A percentile compares a stretch with the other conserved stretches of the same genome.
phyloP scores from a whole-genome alignment of 2,797 vertebrate genomes.

The Chelonia mydas region DNA sequence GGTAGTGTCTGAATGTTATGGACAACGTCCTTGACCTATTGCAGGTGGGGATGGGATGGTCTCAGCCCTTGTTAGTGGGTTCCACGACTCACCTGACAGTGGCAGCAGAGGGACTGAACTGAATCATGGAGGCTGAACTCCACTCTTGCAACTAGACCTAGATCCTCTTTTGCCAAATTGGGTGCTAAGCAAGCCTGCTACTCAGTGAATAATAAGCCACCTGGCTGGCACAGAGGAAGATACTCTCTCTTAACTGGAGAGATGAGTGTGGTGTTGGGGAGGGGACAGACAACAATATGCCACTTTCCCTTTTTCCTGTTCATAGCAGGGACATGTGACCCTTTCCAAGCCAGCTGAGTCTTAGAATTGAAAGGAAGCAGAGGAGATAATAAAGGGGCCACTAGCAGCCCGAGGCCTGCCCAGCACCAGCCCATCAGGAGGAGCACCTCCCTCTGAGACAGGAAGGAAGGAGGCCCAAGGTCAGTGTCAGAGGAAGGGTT shows the following conservation, averaged over 20 bases:
- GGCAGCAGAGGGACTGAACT: no score
- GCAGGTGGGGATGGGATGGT: no score
- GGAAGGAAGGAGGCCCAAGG: neutral
- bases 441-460: neutral
- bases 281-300: neutral
- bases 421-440: neutral
- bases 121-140: neutral
- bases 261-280: neutral
- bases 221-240: neutral
- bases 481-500: no score
- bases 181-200: neutral
- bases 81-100: no score
- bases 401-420: neutral
- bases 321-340: neutral
- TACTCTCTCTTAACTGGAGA: neutral
- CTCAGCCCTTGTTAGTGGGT: no score
- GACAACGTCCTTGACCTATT: neutral
- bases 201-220: neutral
- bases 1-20: neutral
- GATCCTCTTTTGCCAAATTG: no score
- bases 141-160: neutral
- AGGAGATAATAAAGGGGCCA: neutral
- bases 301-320: neutral
- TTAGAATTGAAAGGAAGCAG: rapidly evolving
- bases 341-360: neutral